These are phyloP conservation scores for Hyalella azteca DNA, from an alignment of 2,888 invertebrate species.

Conservation along the genomic window DNA sequence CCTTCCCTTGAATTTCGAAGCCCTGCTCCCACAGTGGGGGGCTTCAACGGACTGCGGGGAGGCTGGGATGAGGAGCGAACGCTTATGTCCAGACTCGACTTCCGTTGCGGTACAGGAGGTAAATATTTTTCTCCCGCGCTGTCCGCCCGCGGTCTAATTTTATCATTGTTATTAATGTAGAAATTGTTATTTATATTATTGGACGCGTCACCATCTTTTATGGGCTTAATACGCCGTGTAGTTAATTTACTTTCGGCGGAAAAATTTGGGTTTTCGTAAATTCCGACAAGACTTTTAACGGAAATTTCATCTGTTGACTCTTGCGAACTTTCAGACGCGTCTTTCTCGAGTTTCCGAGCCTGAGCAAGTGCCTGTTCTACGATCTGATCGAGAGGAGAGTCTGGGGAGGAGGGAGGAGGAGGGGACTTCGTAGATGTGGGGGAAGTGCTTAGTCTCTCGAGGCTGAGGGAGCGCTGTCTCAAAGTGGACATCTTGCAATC, in stretches of 20 bases:
- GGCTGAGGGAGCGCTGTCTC: constrained; percentile 52
- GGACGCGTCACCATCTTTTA: background rate
- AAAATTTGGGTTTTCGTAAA: constrained; percentile 50
- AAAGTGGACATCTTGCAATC: background rate
- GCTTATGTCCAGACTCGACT: constrained; percentile 62
- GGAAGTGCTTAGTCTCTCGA: constrained; percentile 54
- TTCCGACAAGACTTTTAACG: constrained; percentile 55
- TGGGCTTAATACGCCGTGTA: background rate
- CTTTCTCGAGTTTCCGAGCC: constrained; percentile 11
- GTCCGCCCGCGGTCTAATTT: constrained; percentile 48
- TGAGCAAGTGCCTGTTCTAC: constrained; percentile 43
- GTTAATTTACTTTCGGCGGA: background rate
- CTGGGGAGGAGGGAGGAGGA: background rate
- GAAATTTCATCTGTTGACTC: constrained; percentile 50
- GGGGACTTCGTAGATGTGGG: constrained; percentile 43
- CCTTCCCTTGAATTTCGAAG: too few relatives aligned
- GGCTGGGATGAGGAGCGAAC: constrained; percentile 51
- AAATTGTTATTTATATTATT: constrained; percentile 28
- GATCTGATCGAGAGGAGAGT: constrained; percentile 42
- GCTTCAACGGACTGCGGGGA: constrained; percentile 35
- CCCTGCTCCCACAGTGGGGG: too few relatives aligned
- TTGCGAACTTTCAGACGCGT: constrained; percentile 38
- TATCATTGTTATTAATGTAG: constrained; percentile 32
- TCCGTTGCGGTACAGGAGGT: constrained; percentile 61
- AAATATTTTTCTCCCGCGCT: constrained; percentile 62